Percentiles rank a stretch among this genome's conserved stretches.
Evolutionary conservation across 2,888 invertebrate species (phyloP).

Genomic region (Pecten maximus): DNA sequence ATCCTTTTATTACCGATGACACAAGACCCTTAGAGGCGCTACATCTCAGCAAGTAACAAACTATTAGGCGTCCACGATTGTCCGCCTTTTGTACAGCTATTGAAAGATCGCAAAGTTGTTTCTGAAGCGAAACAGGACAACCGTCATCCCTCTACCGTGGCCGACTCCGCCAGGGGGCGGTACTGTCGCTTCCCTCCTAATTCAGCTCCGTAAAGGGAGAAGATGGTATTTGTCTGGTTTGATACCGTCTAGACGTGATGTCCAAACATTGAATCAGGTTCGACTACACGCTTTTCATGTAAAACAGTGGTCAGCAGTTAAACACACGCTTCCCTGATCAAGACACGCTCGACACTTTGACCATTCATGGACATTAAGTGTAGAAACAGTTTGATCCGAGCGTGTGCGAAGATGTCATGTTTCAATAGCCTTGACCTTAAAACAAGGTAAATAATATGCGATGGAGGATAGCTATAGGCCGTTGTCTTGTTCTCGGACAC

Average conservation of each 20-base stretch:
- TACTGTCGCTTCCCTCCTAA: not conserved
- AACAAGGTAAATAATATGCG: not conserved
- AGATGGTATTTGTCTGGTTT: not conserved
- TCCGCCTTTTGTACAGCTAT: not conserved
- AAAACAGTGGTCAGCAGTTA: not conserved
- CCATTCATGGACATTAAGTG: not conserved
- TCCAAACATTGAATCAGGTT: conserved; percentile 10
- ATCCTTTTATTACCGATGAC: not conserved
- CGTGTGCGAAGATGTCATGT: not conserved
- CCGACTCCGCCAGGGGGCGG: conserved; percentile 21
- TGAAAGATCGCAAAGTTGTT: not conserved
- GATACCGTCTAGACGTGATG: conserved; percentile 1
- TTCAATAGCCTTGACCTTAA: not conserved
- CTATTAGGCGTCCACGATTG: not conserved
- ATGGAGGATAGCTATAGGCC: not conserved
- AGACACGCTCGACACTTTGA: not conserved
- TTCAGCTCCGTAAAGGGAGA: not conserved
- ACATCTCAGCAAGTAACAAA: not conserved
- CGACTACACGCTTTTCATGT: not conserved
- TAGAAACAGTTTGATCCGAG: not conserved
- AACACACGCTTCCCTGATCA: not conserved
- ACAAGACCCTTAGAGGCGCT: conserved; percentile 24
- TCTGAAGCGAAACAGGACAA: conserved; percentile 13
- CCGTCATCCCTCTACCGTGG: not conserved
- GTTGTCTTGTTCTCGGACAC: not conserved